Conservation (phyloP, 2,113 vertebrate genomes). For the Etia nguti region DNA sequence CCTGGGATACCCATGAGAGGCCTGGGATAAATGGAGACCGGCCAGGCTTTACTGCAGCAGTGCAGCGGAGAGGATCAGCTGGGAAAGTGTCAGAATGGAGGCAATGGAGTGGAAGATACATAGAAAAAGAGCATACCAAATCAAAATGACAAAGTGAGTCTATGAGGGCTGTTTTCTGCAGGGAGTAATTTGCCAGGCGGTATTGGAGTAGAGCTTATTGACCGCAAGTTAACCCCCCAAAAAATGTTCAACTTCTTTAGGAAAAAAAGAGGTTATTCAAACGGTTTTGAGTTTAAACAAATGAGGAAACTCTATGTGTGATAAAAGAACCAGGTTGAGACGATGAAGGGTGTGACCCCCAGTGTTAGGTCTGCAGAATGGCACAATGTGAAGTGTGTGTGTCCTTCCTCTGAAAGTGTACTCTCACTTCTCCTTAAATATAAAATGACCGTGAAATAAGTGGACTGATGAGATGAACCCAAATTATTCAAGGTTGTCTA, state of each 20-base stretch:
- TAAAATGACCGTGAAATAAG: not conserved
- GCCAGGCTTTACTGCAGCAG: conserved; percentile 4
- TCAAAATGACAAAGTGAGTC: not conserved
- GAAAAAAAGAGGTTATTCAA: not conserved
- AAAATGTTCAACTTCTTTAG: not conserved
- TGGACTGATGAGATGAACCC: not conserved
- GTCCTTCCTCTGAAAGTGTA: not conserved
- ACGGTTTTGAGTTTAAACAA: not conserved
- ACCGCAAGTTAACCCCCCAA: not conserved
- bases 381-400: not conserved
- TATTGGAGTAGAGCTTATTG: not conserved
- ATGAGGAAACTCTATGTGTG: not conserved
- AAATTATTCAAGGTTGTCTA: not conserved
- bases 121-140: conserved; percentile 2
- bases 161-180: not conserved
- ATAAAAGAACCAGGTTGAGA: not conserved
- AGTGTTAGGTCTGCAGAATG: not conserved
- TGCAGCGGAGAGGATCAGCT: conserved; percentile 34
- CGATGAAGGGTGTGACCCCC: not conserved
- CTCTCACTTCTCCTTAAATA: not conserved
- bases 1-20: conserved; percentile 42
- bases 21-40: conserved; percentile 24
- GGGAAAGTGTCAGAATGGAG: not conserved
- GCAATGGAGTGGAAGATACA: conserved; percentile 25
- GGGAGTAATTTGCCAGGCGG: not conserved